phyloP scores from a whole-genome alignment of 2,888 invertebrate genomes.

The Ceratothoa steindachneri region DNA sequence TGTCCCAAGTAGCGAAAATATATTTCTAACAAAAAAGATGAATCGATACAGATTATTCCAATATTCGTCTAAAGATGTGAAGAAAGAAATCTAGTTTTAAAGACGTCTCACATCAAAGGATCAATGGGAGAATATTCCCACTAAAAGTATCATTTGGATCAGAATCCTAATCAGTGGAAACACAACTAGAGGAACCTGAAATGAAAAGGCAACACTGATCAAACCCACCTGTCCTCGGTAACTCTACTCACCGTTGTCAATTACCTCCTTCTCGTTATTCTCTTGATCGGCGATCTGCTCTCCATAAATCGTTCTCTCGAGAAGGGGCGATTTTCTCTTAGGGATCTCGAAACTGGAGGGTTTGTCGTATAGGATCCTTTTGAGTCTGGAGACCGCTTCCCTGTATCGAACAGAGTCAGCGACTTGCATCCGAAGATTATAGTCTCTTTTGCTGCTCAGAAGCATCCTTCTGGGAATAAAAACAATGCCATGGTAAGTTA shows the following conservation, averaged over 20 bases:
- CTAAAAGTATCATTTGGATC: too few relatives aligned
- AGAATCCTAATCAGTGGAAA: too few relatives aligned
- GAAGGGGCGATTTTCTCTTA: neutral
- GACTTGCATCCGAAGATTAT: constrained; percentile 19
- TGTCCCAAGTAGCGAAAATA: too few relatives aligned
- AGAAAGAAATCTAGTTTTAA: too few relatives aligned
- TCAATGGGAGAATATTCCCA: too few relatives aligned
- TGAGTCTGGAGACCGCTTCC: constrained; percentile 26
- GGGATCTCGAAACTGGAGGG: constrained; percentile 2
- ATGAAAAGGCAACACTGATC: too few relatives aligned
- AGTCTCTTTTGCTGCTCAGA: neutral
- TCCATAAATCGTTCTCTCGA: neutral
- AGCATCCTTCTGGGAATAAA: neutral
- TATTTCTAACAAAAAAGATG: too few relatives aligned
- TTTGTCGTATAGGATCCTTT: constrained; percentile 16
- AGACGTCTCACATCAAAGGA: too few relatives aligned
- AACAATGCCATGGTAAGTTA: neutral
- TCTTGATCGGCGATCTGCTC: neutral
- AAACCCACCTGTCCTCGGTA: too few relatives aligned
- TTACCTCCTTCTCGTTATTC: neutral
- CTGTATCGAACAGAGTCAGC: constrained; percentile 21
- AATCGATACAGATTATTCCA: too few relatives aligned
- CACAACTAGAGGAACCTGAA: too few relatives aligned
- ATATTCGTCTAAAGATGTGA: too few relatives aligned
- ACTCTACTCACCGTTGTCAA: neutral